A percentile compares a stretch with the other conserved stretches of the same genome.
phyloP scores from a whole-genome alignment of 1,140 invertebrate species.

The Pseudomyrmex flavicornis region DNA sequence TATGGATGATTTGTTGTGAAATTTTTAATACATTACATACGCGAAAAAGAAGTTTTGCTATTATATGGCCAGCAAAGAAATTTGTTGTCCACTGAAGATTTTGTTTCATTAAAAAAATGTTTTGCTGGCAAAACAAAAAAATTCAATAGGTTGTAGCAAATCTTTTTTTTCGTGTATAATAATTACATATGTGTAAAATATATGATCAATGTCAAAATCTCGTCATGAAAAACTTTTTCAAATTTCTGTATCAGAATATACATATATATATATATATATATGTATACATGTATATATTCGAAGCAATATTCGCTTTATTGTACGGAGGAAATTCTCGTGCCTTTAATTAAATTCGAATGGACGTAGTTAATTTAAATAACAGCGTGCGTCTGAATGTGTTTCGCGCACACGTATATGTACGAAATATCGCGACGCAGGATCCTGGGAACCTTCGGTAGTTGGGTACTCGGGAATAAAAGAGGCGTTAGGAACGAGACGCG shows the following conservation, averaged over 20 bases:
- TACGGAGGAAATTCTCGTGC: neutral
- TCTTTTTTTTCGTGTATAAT: too few species aligned
- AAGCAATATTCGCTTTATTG: neutral
- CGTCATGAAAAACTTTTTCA: neutral
- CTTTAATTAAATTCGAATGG: conserved; percentile 51
- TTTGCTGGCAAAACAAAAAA: too few species aligned
- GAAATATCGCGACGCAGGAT: conserved; percentile 26
- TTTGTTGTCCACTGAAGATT: too few species aligned
- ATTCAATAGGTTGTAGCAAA: too few species aligned
- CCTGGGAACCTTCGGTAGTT: conserved; percentile 54
- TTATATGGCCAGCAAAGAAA: too few species aligned
- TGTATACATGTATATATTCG: too few species aligned
- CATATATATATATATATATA: too few species aligned
- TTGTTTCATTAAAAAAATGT: too few species aligned
- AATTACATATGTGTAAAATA: too few species aligned
- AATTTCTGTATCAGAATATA: neutral
- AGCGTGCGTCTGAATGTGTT: conserved; percentile 10
- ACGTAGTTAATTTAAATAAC: conserved; percentile 45
- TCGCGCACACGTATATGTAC: neutral
- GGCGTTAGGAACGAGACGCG: conserved; percentile 49
- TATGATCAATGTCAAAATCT: neutral
- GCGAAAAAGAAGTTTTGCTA: too few species aligned
- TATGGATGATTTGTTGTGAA: too few species aligned
- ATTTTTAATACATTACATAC: too few species aligned
- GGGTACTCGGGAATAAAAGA: conserved; percentile 51